Conservation (phyloP, 2,888 invertebrate genomes). For the Drosophila melanocephala region DNA sequence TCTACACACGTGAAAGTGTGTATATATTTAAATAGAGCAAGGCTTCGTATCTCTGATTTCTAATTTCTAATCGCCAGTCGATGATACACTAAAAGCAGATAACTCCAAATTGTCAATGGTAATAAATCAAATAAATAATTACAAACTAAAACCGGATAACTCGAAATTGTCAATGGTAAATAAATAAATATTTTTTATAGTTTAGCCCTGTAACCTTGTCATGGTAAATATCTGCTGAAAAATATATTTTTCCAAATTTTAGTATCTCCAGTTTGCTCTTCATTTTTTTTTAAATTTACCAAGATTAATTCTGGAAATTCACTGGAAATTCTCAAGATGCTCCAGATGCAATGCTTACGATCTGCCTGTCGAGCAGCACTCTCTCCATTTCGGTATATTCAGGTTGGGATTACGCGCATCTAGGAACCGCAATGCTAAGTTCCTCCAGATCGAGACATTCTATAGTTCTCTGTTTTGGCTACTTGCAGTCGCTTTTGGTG, state of each 20-base stretch:
- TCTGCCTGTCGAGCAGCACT: too few relatives aligned
- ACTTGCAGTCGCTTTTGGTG: neutral
- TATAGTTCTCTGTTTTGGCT: neutral
- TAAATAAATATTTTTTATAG: neutral
- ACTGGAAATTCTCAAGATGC: neutral
- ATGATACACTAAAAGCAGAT: neutral
- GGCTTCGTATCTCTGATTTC: neutral
- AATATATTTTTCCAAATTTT: neutral
- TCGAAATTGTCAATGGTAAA: neutral
- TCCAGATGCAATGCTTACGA: neutral
- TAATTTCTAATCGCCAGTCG: neutral
- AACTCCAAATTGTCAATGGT: neutral
- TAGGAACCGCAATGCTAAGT: neutral
- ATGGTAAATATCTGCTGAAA: too few relatives aligned
- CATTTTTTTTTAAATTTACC: accelerated
- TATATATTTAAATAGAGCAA: neutral
- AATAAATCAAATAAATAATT: too few relatives aligned
- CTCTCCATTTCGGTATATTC: neutral
- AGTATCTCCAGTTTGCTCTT: neutral
- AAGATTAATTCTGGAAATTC: too few relatives aligned
- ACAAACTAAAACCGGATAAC: neutral
- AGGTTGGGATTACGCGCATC: neutral
- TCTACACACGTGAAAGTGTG: neutral
- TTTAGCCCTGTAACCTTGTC: neutral
- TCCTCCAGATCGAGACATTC: neutral